A percentile compares a stretch with the other conserved stretches of the same genome.
Conservation (phyloP, 1,140 invertebrate species). For the Pinna nobilis region DNA sequence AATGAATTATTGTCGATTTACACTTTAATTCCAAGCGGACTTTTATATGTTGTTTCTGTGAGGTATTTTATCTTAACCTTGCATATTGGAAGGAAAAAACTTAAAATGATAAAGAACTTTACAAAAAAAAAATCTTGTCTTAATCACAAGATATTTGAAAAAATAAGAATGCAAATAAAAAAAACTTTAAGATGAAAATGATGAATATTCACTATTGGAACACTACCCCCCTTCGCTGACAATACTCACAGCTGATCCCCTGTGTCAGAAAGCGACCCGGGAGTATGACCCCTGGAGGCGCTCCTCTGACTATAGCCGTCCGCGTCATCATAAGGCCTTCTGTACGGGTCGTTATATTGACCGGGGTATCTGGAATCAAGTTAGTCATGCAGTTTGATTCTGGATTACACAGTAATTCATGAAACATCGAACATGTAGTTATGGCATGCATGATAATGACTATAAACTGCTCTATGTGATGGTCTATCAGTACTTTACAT, state of each 20-base stretch:
- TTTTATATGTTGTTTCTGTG: no score
- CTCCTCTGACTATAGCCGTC: conserved; percentile 39
- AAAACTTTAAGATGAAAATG: not conserved
- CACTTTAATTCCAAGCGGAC: no score
- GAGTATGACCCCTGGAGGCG: conserved; percentile 52
- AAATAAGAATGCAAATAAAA: not conserved
- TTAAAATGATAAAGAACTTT: not conserved
- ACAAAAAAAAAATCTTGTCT: not conserved
- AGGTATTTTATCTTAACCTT: not conserved
- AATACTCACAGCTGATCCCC: conserved; percentile 40
- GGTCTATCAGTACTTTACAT: not conserved
- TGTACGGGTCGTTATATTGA: conserved; percentile 28
- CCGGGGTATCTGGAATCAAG: conserved; percentile 7
- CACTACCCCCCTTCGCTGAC: not conserved
- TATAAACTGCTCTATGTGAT: conserved; percentile 1
- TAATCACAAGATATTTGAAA: not conserved
- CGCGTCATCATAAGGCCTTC: conserved; percentile 28
- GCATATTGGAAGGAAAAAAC: not conserved
- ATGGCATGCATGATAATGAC: no score
- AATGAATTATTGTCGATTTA: no score
- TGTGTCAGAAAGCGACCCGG: conserved; percentile 41
- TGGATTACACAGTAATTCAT: no score
- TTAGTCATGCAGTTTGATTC: no score
- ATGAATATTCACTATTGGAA: not conserved
- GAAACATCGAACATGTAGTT: no score